A percentile compares a stretch with the other conserved stretches of the same genome.
Evolutionary conservation across 2,797 vertebrate genomes (phyloP).

Genomic region (Channallabes apus): DNA sequence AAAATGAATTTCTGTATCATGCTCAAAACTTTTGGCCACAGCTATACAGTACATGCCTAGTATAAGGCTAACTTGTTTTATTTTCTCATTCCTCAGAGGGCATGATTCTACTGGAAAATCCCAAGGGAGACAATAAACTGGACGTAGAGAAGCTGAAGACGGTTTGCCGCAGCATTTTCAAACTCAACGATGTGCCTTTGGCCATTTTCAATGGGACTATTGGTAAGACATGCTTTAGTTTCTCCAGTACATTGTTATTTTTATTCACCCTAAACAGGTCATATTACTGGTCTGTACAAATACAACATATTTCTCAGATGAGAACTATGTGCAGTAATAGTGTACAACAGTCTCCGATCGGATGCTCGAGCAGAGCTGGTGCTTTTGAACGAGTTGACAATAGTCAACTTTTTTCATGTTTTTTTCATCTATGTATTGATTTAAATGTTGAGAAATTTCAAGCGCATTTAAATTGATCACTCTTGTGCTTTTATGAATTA

Average conservation of each 20-base stretch:
- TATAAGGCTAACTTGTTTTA: not conserved
- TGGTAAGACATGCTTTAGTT: constrained; percentile 68
- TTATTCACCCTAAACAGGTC: not conserved
- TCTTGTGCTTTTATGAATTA: not conserved
- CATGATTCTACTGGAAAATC: constrained; percentile 91
- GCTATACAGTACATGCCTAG: not conserved
- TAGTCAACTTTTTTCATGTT: not conserved
- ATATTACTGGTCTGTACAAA: not conserved
- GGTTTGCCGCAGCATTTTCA: constrained; percentile 84
- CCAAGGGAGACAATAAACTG: constrained; percentile 86
- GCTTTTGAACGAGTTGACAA: not conserved
- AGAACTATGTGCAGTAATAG: not conserved
- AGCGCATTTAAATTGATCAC: not conserved
- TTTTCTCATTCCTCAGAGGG: constrained; percentile 74
- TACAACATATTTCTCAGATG: not conserved
- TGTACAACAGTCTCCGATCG: too few species aligned
- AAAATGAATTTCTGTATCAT: too few species aligned
- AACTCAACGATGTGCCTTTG: constrained; percentile 72
- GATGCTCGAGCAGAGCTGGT: not conserved
- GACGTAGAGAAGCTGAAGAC: constrained; percentile 77
- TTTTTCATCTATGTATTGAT: not conserved
- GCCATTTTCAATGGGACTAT: constrained; percentile 76
- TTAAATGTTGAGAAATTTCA: not conserved
- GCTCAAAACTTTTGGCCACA: not conserved
- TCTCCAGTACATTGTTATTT: not conserved